Percentiles rank a stretch among this genome's conserved stretches.
Evolutionary conservation across 2,888 invertebrate genomes (phyloP).

Genomic region (Odontocerum albicorne): DNA sequence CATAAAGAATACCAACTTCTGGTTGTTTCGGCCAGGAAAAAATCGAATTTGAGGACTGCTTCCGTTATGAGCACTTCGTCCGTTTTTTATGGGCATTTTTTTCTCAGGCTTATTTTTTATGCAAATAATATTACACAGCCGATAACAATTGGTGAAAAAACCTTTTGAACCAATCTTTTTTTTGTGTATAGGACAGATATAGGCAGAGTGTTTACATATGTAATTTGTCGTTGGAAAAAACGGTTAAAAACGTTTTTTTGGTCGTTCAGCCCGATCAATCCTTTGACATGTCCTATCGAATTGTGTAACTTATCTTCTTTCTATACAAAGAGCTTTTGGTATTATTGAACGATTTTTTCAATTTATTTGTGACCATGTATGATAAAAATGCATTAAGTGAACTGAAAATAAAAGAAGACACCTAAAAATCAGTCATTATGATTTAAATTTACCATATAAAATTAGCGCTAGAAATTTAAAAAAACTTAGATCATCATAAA

Average conservation of each 20-base stretch:
- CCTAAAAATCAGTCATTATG: too few relatives aligned
- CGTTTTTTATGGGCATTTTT: slow-evolving; percentile 33
- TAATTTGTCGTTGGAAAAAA: slow-evolving; percentile 35
- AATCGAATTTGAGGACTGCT: slow-evolving; percentile 32
- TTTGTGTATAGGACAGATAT: slow-evolving; percentile 28
- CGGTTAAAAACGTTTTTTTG: slow-evolving; percentile 35
- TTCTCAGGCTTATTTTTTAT: slow-evolving; percentile 37
- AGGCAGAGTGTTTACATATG: slow-evolving; percentile 31
- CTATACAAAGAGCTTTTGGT: slow-evolving; percentile 14
- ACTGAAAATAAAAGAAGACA: too few relatives aligned
- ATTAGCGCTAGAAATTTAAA: too few relatives aligned
- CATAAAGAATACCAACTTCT: slow-evolving; percentile 26
- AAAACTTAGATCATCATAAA: too few relatives aligned
- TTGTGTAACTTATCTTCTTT: slow-evolving; percentile 22
- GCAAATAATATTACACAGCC: slow-evolving; percentile 35
- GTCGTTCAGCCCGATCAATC: slow-evolving; percentile 20
- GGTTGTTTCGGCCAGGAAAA: slow-evolving; percentile 27
- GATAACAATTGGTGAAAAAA: slow-evolving; percentile 33
- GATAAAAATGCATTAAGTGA: too few relatives aligned
- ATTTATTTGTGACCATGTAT: too few relatives aligned
- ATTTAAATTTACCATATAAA: too few relatives aligned
- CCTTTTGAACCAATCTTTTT: slow-evolving; percentile 26
- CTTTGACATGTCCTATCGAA: slow-evolving; percentile 27
- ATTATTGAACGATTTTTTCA: slow-evolving; percentile 10
- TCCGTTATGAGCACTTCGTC: slow-evolving; percentile 29